phyloP scores from a whole-genome alignment of 2,113 vertebrate genomes.

The Meleagris gallopavo region DNA sequence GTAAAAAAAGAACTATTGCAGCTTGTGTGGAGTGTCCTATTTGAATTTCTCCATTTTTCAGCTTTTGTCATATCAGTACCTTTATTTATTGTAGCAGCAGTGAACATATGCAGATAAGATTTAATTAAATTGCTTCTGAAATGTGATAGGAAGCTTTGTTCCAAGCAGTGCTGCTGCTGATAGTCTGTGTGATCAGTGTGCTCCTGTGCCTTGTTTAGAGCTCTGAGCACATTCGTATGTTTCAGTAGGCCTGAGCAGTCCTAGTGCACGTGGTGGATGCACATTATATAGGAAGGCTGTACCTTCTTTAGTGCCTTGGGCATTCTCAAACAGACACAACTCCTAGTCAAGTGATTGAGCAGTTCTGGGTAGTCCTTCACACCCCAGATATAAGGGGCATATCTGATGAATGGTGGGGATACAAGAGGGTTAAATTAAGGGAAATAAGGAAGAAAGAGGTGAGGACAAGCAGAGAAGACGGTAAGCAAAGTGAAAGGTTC shows the following conservation, averaged over 20 bases:
- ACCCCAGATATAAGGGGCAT: rapidly evolving
- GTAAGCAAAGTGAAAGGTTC: background rate
- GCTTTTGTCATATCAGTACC: background rate
- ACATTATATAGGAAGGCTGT: background rate
- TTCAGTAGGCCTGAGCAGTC: background rate
- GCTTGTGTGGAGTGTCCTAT: background rate
- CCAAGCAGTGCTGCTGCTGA: background rate
- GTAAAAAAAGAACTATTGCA: background rate
- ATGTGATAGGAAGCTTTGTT: background rate
- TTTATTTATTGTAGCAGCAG: background rate
- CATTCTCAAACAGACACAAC: rapidly evolving
- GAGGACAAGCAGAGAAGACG: background rate
- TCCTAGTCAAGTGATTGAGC: background rate
- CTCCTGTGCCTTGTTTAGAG: background rate
- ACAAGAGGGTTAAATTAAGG: background rate
- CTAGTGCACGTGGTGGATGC: background rate
- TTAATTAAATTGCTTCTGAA: background rate
- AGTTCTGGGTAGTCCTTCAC: background rate
- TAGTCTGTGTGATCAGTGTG: background rate
- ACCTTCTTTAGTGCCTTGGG: rapidly evolving
- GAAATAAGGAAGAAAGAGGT: background rate
- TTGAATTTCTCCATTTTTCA: background rate
- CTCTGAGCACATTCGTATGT: rapidly evolving
- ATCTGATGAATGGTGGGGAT: background rate
- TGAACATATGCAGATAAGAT: background rate